Base-by-base conservation (phyloP, 1,140 invertebrate species). In the Halictus rubicundus region DNA sequence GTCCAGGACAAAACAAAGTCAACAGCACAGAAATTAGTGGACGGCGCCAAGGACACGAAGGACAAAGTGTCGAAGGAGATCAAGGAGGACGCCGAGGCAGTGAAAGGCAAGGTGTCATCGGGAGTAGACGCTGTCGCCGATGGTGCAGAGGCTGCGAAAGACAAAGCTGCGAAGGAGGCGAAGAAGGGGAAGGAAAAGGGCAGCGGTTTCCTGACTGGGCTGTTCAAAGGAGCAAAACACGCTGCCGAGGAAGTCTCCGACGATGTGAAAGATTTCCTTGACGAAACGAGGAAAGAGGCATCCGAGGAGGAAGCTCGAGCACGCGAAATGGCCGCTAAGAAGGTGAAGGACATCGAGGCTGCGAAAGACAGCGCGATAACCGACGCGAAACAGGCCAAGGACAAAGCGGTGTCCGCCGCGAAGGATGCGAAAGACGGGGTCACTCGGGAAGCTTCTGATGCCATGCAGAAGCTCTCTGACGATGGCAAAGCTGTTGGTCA, bases 161-260 rank as follows among this genome's bases (percentile, higher is more conserved):
- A 87, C n/a, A 87, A 89, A 19, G 32, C 61, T 19, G 46, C 61
- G 5, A 86, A 77, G 42, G 88, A 79, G 4, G 71, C 59, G 0
- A 87, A 83, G 27, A 87, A 90, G 19, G 66, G 72, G 0, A 88
- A 89, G 4, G 80, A 87, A 1, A 87, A 87, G 52, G 25, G 68
- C 8, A 68, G 83, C 21, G 81, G 89, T 10, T 89, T 88, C 23
- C 21, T 89, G 0, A 88, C 88, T 0, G 84, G 82, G 1, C 76
- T 89, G 0, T 86, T 89, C 9, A 89, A 88, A 37, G 83, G 84
- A 2, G 82, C 82, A 0, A 91, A 89, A 21, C 86, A 91, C 54
- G 88, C 90, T 1, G 88, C 88, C 8, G 90, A 92, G 32, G 91
- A 92, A 19, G 83, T 89, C 9, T 89, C 90, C 0, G 91, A 91